Evolutionary conservation across 1,140 invertebrate genomes (phyloP), one percentile per base, ranked within the genome.

Genomic region (Helicorthomorpha holstii): DNA sequence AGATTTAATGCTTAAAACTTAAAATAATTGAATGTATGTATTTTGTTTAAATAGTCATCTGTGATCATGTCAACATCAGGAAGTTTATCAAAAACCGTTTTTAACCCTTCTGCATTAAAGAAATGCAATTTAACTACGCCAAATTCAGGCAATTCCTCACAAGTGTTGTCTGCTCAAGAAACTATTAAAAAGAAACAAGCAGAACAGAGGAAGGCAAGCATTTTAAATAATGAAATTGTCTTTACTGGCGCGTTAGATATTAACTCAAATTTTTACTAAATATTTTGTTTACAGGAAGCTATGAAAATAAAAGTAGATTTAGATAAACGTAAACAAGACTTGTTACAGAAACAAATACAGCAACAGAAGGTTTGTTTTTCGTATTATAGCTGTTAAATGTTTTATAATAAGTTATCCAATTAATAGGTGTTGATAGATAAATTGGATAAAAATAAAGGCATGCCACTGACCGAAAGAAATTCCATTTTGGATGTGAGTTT

Each of bases 271-370:
- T 42, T 42, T 43, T 3, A 22, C 51, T 19, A 22, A 58, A 22
- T 47, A 16, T 47, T 26, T 34, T 42, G 56, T 49, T 50, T 60
- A 22, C 56, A 79, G 61, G 80, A 83, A 58, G 79, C 78, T 10
- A 60, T 78, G 2, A 83, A 83, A 59, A 69, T 84, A 16, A 80
- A 80, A 16, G 73, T 75, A 45, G 80, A 88, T 63, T 66, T 87
- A 45, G 73, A 82, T 10, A 82, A 82, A 57, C 68, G 83, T 0
- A 85, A 84, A 55, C 83, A 85, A 61, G 78, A 80, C 56, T 62
- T 90, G 21, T 60, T 91, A 2, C 75, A 84, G 49, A 86, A 83
- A 55, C 82, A 88, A 60, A 63, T 90, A 14, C 73, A 76, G 16
- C 80, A 89, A 57, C 81, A 89, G 59, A 81, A 69, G 60, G 64